Conservation (phyloP, 53 echinoderm and acorn worm species). For the Actinopyga echinites region DNA sequence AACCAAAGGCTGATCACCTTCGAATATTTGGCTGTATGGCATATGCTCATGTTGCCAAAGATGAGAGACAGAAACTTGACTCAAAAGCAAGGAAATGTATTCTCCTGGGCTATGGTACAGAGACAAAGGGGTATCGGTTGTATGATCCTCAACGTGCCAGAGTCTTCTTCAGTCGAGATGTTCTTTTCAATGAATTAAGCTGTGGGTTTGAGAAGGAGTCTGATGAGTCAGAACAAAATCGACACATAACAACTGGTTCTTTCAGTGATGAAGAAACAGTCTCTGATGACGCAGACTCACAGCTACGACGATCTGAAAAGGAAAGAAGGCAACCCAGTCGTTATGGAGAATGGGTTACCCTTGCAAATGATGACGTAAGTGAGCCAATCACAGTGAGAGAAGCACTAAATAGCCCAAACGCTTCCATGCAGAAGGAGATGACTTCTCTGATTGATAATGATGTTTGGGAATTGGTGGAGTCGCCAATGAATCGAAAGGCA, state of each 20-base stretch:
- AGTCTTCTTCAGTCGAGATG: not conserved
- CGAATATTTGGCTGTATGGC: conserved; percentile 7
- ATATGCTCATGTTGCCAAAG: not conserved
- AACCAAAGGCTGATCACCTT: not conserved
- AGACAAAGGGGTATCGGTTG: conserved; percentile 4
- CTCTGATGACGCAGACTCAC: not conserved
- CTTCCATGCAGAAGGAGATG: not conserved
- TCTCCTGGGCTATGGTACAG: not conserved
- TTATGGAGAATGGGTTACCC: conserved; percentile 1
- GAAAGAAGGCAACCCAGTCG: conserved; percentile 3
- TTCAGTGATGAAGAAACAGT: not conserved
- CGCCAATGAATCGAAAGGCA: too few species aligned
- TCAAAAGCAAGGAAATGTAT: not conserved
- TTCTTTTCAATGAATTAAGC: not conserved
- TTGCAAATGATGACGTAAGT: not conserved
- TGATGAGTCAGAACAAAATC: not conserved
- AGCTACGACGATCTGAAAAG: conserved; percentile 4
- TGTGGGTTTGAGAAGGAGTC: not conserved
- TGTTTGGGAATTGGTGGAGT: too few species aligned
- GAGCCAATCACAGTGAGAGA: conserved; percentile 7
- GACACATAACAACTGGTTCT: not conserved
- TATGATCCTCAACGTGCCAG: conserved; percentile 14
- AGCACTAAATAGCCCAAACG: conserved; percentile 4
- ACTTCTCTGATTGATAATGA: too few species aligned
- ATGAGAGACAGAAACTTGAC: conserved; percentile 5